Conservation (phyloP, 2,888 invertebrate genomes). For the Chrysotoxum bicinctum region DNA sequence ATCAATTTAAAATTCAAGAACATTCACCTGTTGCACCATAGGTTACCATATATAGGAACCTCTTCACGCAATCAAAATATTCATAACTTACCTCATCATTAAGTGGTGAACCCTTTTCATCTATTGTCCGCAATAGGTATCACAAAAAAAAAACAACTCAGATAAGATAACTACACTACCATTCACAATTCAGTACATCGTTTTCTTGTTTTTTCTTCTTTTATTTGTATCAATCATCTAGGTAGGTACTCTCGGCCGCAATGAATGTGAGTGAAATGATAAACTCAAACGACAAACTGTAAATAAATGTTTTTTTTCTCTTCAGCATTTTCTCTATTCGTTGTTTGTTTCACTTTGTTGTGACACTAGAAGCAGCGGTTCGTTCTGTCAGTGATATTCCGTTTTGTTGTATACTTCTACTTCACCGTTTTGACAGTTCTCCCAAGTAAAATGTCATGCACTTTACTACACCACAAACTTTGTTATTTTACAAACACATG, state of each 20-base stretch:
- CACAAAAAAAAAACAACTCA: background rate
- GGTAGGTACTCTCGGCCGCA: background rate
- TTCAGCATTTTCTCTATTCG: conserved; percentile 31
- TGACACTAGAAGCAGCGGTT: conserved; percentile 8
- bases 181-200: background rate
- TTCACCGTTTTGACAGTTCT: conserved; percentile 57
- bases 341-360: conserved; percentile 58
- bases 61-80: background rate
- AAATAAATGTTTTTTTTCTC: conserved; percentile 59
- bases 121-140: conserved; percentile 5
- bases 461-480: conserved; percentile 20
- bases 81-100: conserved; percentile 1
- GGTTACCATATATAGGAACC: background rate
- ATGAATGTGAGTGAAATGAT: conserved; percentile 1
- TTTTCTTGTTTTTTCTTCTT: background rate
- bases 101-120: background rate
- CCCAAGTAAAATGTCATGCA: conserved; percentile 59
- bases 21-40: conserved; percentile 7
- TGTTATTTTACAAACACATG: background rate
- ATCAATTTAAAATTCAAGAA: no score
- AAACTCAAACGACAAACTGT: background rate
- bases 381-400: conserved; percentile 52
- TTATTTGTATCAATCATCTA: background rate
- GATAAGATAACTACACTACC: background rate
- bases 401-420: conserved; percentile 60